phyloP scores from a whole-genome alignment of 2,888 invertebrate species.

The Hirtodrosophila alboralis region DNA sequence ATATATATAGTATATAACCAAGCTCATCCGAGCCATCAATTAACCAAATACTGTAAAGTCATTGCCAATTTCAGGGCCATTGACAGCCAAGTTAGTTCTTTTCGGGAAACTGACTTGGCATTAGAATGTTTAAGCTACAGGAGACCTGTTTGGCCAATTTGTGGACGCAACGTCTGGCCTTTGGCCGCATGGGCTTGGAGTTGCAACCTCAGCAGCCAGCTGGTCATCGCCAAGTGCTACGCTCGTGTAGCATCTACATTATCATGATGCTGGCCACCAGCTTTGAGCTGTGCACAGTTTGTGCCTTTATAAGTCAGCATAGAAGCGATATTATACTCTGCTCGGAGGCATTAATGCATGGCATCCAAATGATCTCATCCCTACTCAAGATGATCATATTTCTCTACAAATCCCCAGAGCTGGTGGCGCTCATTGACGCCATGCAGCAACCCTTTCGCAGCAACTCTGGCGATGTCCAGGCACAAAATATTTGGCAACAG shows the following conservation, averaged over 20 bases:
- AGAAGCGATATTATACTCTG: conserved; percentile 48
- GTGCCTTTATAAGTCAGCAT: conserved; percentile 47
- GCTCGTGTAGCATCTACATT: conserved; percentile 24
- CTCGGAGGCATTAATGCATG: conserved; percentile 60
- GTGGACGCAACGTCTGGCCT: conserved; percentile 50
- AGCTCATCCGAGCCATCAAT: no score
- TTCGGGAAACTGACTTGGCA: no score
- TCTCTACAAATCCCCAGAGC: conserved; percentile 32
- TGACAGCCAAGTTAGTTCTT: no score
- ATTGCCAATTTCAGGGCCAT: no score
- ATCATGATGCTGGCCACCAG: conserved; percentile 49
- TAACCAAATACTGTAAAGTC: no score
- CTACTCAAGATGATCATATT: conserved; percentile 53
- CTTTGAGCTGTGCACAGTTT: conserved; percentile 56
- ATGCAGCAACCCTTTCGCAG: conserved; percentile 27
- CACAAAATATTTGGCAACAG: conserved; percentile 9
- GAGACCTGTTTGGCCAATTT: conserved; percentile 34
- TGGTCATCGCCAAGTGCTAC: conserved; percentile 8
- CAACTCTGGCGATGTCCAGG: not conserved
- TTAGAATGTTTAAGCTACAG: conserved; percentile 48
- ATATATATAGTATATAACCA: conserved; percentile 1
- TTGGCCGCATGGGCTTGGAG: conserved; percentile 49
- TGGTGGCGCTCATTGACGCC: conserved; percentile 30
- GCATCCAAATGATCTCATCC: conserved; percentile 56
- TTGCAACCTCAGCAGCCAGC: conserved; percentile 11